A percentile compares a stretch with the other conserved stretches of the same genome.
Conservation (phyloP, 2,797 vertebrate genomes). For the Urophycis tenuis region DNA sequence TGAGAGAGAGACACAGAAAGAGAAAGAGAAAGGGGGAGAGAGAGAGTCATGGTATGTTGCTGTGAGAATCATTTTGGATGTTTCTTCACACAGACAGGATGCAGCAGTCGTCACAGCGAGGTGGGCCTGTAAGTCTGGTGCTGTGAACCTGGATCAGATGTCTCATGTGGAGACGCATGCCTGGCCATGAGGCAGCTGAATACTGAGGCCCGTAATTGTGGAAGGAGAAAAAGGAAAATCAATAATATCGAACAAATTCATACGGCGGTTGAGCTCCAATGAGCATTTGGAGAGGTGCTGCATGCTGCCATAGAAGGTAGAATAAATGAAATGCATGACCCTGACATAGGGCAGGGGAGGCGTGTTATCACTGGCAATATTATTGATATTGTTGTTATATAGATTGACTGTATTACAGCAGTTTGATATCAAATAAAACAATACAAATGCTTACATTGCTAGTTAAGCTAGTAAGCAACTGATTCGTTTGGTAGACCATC, state of each 20-base stretch:
- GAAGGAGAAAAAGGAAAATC: neutral
- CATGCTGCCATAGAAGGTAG: too few relatives aligned
- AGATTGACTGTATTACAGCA: neutral
- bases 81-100: slow-evolving; percentile 55
- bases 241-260: neutral
- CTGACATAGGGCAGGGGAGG: neutral
- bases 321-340: neutral
- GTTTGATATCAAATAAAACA: neutral
- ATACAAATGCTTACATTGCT: neutral
- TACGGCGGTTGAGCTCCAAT: neutral
- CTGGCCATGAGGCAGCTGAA: slow-evolving; percentile 5
- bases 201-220: neutral
- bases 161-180: slow-evolving; percentile 33
- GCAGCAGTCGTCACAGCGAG: slow-evolving; percentile 57
- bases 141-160: slow-evolving; percentile 51
- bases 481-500: neutral
- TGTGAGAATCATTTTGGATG: slow-evolving; percentile 62
- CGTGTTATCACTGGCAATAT: neutral
- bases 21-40: slow-evolving; percentile 36
- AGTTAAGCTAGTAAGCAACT: neutral
- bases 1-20: slow-evolving; percentile 36
- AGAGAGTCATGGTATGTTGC: slow-evolving; percentile 35
- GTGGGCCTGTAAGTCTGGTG: slow-evolving; percentile 47
- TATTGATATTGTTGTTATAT: neutral
- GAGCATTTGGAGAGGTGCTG: neutral